phyloP scores from a whole-genome alignment of 2,113 vertebrate species.

The Dasypus novemcinctus region DNA sequence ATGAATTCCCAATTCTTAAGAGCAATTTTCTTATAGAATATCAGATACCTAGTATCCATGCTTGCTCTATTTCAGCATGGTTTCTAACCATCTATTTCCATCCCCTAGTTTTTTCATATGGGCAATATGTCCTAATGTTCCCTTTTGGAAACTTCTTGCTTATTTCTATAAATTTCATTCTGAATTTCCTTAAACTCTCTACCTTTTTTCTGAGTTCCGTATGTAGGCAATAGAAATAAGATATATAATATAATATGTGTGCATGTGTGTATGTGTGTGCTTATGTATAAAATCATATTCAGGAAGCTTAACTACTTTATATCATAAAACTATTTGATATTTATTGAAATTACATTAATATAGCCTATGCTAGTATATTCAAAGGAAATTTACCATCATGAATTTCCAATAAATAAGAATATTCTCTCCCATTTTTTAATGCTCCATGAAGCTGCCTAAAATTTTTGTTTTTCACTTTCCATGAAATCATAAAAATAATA shows the following conservation, averaged over 20 bases:
- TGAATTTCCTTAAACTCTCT: not conserved
- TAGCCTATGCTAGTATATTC: constrained; percentile 50
- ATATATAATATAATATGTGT: not conserved
- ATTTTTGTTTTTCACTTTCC: constrained; percentile 52
- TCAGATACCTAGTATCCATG: too few relatives aligned
- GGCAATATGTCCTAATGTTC: not conserved
- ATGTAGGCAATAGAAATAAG: not conserved
- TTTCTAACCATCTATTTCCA: not conserved
- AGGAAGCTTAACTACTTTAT: not conserved
- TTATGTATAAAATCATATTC: not conserved
- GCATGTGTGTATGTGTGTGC: too few relatives aligned
- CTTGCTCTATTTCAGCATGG: not conserved
- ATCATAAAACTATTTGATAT: not conserved
- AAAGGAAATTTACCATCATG: constrained; percentile 32
- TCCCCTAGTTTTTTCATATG: not conserved
- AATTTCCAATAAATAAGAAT: constrained; percentile 36
- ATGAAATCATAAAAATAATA: constrained; percentile 67
- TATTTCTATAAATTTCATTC: not conserved
- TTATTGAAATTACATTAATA: not conserved
- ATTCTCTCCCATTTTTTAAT: constrained; percentile 50
- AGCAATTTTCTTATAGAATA: too few relatives aligned
- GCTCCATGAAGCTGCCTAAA: not conserved
- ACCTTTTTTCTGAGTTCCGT: not conserved
- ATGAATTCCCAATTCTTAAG: too few relatives aligned
- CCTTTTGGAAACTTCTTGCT: not conserved